Evolutionary conservation across 2,888 invertebrate species (phyloP), one percentile per base, ranked within the genome.

Genomic region (Synanthedon andrenaeformis): DNA sequence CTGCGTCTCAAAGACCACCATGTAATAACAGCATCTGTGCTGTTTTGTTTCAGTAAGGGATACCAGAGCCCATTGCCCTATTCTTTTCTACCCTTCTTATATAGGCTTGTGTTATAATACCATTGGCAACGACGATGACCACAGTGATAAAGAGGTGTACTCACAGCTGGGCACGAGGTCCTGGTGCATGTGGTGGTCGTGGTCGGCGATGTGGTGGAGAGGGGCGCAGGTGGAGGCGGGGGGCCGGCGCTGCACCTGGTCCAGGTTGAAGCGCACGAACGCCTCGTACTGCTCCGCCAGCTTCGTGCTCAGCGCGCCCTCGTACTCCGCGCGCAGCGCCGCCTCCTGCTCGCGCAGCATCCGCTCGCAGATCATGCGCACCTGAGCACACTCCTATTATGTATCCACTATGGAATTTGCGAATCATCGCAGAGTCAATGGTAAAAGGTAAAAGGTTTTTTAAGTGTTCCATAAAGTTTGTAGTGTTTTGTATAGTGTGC

Each of bases 251-350:
- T 86, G 86, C 50, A 87, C 86, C 90, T 99, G 98, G 89, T 99
- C 99, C 69, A 96, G 94, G 67, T 98, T 98, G 88, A 99, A 99
- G 88, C 97, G 97, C 59, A 98, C 97, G 84, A 99, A 99, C 72
- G 98, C 96, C 82, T 99, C 98, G 77, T 99, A 99, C 87, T 99
- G 98, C 89, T 99, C 99, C 58, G 97, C 96, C 65, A 99, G 91
- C 88, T 98, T 98, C 77, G 91, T 91, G 78, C 93, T 94, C 70
- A 99, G 91, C 67, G 97, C 96, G 61, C 93, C 91, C 82, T 99
- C 97, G 79, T 98, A 99, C 85, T 98, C 97, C 74, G 96, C 94
- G 74, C 97, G 92, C 65, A 99, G 92, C 72, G 96, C 94, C 60
- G 93, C 92, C 88, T 99, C 99, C 67, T 97, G 94, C 72, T 99